Conservation (phyloP, 1,140 invertebrate species). For the Physella acuta region DNA sequence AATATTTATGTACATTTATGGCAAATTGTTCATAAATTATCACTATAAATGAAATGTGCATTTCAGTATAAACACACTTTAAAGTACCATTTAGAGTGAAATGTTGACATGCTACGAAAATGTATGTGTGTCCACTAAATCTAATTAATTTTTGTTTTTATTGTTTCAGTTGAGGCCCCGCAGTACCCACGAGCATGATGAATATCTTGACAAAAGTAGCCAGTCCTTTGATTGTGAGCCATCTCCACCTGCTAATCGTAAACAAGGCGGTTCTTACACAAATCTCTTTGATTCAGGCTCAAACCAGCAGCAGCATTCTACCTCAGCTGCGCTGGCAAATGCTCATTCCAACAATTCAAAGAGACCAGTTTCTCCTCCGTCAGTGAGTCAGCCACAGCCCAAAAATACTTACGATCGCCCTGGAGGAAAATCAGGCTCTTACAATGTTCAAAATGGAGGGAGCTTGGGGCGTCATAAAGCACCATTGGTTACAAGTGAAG, state of each 20-base stretch:
- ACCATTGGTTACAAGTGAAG: constrained; percentile 46
- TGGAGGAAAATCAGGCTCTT: constrained; percentile 1
- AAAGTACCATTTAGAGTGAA: background rate
- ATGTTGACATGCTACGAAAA: background rate
- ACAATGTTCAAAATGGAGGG: constrained; percentile 14
- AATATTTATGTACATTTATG: too few relatives aligned
- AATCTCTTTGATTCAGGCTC: constrained; percentile 77
- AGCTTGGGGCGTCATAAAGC: constrained; percentile 26
- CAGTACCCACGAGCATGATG: constrained; percentile 34
- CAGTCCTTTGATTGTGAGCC: constrained; percentile 82
- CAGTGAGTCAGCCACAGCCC: constrained; percentile 19
- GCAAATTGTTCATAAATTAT: too few relatives aligned
- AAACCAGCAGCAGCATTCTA: constrained; percentile 30
- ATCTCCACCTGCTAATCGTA: constrained; percentile 72
- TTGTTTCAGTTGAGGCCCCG: constrained; percentile 35
- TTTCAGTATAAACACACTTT: background rate
- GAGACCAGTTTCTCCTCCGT: constrained; percentile 25
- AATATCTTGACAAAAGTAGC: constrained; percentile 55
- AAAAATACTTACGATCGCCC: constrained; percentile 24
- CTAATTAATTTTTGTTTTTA: constrained; percentile 28
- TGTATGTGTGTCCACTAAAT: background rate
- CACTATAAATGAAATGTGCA: background rate
- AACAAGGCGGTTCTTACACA: constrained; percentile 81
- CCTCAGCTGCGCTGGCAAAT: constrained; percentile 37
- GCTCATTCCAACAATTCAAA: constrained; percentile 27